Evolutionary conservation across 1,140 invertebrate species (phyloP).

Genomic region (Drosophila elegans): DNA sequence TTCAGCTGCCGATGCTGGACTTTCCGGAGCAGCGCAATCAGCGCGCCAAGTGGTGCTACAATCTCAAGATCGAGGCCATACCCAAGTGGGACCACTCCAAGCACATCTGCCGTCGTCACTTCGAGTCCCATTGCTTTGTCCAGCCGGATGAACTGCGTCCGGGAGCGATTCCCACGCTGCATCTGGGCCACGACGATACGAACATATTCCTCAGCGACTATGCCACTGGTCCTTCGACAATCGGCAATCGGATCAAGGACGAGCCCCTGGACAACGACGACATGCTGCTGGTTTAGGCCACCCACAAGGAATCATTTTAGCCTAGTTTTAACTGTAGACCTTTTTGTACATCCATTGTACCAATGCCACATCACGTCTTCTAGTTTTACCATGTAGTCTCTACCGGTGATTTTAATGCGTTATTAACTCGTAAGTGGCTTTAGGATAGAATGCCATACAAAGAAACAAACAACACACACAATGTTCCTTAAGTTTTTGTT

Average conservation of each 20-base stretch:
- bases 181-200: slow-evolving; percentile 57
- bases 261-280: slow-evolving; percentile 64
- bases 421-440: slow-evolving; percentile 35
- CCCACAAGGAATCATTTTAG: slow-evolving; percentile 36
- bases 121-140: slow-evolving; percentile 59
- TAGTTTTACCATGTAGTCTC: slow-evolving; percentile 52
- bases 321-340: slow-evolving; percentile 32
- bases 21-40: slow-evolving; percentile 68
- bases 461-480: slow-evolving; percentile 38
- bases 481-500: slow-evolving; percentile 53
- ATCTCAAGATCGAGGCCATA: slow-evolving; percentile 69
- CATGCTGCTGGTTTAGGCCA: slow-evolving; percentile 50
- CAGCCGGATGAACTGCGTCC: slow-evolving; percentile 41
- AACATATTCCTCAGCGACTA: slow-evolving; percentile 72
- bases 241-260: slow-evolving; percentile 55
- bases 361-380: slow-evolving; percentile 53
- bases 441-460: slow-evolving; percentile 34
- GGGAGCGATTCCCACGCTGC: slow-evolving; percentile 65
- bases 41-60: slow-evolving; percentile 72
- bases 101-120: slow-evolving; percentile 66
- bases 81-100: slow-evolving; percentile 69
- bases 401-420: slow-evolving; percentile 52
- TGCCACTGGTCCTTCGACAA: slow-evolving; percentile 25
- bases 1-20: slow-evolving; percentile 54
- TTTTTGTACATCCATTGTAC: slow-evolving; percentile 32